Evolutionary conservation across 2,888 invertebrate species (phyloP), one percentile per base, ranked within the genome.

Genomic region (Meganola albula): DNA sequence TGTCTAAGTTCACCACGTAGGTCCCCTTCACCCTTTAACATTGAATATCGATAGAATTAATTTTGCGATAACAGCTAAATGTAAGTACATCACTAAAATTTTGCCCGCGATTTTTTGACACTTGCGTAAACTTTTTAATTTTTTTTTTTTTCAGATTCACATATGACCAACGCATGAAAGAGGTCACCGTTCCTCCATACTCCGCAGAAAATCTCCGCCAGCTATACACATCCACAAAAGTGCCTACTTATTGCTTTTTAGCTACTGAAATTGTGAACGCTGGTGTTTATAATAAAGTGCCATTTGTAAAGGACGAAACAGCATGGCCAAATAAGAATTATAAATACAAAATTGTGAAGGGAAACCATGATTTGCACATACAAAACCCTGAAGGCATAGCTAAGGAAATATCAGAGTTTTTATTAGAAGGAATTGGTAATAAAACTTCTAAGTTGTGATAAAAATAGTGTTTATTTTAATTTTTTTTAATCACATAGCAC

Each of bases 331-430:
- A 73, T 13, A 48, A 48, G 0, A 74, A 75, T 36, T 80, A 74
- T 12, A 62, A 22, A 4, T 60, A 48, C 3, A 64, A 58, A 43
- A 47, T 73, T 2, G 83, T 90, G 0, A 63, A 77, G 0, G 90
- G 90, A 0, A 75, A 80, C 26, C 91, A 91, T 37, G 90, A 91
- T 46, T 74, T 89, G 0, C 90, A 91, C 53, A 77, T 88, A 10
- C 82, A 86, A 23, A 49, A 82, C 28, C 90, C 91, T 0, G 86
- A 84, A 28, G 52, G 57, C 5, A 79, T 91, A 41, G 87, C 87
- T 0, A 61, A 61, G 0, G 62, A 82, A 38, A 62, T 89, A 3
- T 34, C 60, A 0, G 49, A 56, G 20, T 77, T 77, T 43, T 35
- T 78, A 8, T 20, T 69, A 12, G 56, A 62, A 24, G 63, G 53